Evolutionary conservation across 2,797 vertebrate genomes (phyloP).

Genomic region (Knipowitschia caucasica): DNA sequence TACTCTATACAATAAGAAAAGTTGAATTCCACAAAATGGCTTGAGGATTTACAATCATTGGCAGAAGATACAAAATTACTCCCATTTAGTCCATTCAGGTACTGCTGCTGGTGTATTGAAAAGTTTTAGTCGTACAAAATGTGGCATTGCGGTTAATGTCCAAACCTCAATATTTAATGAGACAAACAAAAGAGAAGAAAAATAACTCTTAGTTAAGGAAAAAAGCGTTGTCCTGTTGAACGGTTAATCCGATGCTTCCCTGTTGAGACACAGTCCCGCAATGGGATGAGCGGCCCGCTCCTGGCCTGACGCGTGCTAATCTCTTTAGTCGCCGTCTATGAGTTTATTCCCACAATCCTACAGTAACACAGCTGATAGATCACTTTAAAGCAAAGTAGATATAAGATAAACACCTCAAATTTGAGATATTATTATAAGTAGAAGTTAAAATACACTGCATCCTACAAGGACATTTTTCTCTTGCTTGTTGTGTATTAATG

Average conservation of each 20-base stretch:
- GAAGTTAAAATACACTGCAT: too few relatives aligned
- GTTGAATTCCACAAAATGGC: not conserved
- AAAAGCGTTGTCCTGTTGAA: conserved; percentile 9
- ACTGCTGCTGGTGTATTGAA: not conserved
- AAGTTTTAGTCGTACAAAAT: conserved; percentile 4
- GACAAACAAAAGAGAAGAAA: not conserved
- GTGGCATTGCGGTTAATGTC: not conserved
- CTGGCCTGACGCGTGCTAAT: conserved; percentile 73
- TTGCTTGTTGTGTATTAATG: not conserved
- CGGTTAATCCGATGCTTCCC: conserved; percentile 40
- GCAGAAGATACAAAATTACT: not conserved
- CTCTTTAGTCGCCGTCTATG: conserved; percentile 69
- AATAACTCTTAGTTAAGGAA: not conserved
- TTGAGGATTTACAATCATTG: not conserved
- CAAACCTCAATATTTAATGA: not conserved
- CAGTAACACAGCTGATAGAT: conserved; percentile 11
- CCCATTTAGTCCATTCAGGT: not conserved
- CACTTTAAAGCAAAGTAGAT: too few relatives aligned
- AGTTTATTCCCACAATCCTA: conserved; percentile 20
- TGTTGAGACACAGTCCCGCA: conserved; percentile 36
- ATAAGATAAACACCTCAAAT: conserved; percentile 8
- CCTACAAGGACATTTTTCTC: not conserved
- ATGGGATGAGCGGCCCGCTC: conserved; percentile 55
- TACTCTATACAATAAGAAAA: not conserved
- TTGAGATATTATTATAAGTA: conserved; percentile 7